Conservation (phyloP, 2,113 vertebrate species). For the Tichodroma muraria region DNA sequence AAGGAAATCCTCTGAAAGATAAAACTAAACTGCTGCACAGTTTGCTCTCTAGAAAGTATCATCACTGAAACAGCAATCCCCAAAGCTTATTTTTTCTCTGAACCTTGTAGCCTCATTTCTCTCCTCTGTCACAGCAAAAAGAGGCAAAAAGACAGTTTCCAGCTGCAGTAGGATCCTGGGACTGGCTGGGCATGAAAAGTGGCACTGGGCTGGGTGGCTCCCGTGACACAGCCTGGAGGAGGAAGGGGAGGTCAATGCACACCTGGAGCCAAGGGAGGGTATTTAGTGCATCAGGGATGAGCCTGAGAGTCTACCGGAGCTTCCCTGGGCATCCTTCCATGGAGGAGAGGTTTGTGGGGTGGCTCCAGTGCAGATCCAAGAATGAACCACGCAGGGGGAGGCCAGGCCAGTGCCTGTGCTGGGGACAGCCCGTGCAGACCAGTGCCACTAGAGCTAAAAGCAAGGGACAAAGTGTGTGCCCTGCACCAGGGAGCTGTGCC, state of each 20-base stretch:
- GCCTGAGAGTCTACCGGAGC: neutral
- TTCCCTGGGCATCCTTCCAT: fast-evolving
- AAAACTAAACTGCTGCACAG: neutral
- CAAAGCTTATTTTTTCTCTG: neutral
- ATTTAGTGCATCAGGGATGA: neutral
- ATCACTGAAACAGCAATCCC: neutral
- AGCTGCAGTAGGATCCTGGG: neutral
- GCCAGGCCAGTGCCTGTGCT: neutral
- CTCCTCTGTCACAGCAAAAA: neutral
- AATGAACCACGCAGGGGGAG: neutral
- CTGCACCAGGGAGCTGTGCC: neutral
- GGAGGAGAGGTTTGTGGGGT: neutral
- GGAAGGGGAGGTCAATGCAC: neutral
- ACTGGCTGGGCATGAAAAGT: neutral
- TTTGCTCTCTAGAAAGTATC: neutral
- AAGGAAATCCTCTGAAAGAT: neutral
- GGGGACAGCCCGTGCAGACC: neutral
- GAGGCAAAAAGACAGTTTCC: neutral
- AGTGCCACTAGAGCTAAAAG: neutral
- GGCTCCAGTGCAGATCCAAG: neutral
- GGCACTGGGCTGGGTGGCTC: neutral
- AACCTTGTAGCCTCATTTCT: neutral
- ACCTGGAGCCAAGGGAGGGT: neutral
- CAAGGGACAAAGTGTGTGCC: neutral
- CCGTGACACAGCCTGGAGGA: neutral